Base-by-base conservation (phyloP, 2,113 vertebrate genomes). In the Prionailurus viverrinus region DNA sequence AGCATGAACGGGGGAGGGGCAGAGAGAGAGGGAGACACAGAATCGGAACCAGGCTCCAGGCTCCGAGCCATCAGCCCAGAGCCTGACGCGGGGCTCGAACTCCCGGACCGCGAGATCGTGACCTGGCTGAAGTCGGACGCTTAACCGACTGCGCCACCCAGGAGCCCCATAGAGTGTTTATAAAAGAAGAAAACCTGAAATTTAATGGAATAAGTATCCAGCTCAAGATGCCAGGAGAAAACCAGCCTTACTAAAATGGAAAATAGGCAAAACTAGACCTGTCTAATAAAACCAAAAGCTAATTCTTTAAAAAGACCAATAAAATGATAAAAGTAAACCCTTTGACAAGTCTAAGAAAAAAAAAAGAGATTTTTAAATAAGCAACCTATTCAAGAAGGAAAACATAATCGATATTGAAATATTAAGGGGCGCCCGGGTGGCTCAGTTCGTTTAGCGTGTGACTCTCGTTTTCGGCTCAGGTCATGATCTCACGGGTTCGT, bases 301-400 rank as follows among this genome's bases (percentile, higher is more conserved):
- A 76, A 90, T 93, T 90, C 27, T 61, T 87, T 93, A 27, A 66
- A 51, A 86, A 93, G 15, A 41, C 4, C 14, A 82, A 87, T 8
- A 94, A 90, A 71, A 39, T 51, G 29, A 53, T 53, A 73, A 69
- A 45, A 63, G 63, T 33, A 51, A 79, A 16, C 8, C 23, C 19
- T 61, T 81, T 89, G 23, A 14, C 4, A 93, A 85, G 61, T 95
- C 74, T 92, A 94, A 82, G 80, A 80, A 89, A 45, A 73, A 89
- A 85, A 89, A 81, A 73, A 73, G 58, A 65, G 45, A 61, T 69
- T 88, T 83, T 83, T 7, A 95, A 69, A 69, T 83, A 73, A 86
- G 15, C n/a, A 71, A 39, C 10, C 19, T 51, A 39, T 73, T n/a
- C 36, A 90, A 86, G 61, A 29, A 69, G 16, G 53, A 79, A 8